Percentiles rank a stretch among this genome's conserved stretches.
Evolutionary conservation across 2,888 invertebrate species (phyloP).

Genomic region (Euzophera pinguis): DNA sequence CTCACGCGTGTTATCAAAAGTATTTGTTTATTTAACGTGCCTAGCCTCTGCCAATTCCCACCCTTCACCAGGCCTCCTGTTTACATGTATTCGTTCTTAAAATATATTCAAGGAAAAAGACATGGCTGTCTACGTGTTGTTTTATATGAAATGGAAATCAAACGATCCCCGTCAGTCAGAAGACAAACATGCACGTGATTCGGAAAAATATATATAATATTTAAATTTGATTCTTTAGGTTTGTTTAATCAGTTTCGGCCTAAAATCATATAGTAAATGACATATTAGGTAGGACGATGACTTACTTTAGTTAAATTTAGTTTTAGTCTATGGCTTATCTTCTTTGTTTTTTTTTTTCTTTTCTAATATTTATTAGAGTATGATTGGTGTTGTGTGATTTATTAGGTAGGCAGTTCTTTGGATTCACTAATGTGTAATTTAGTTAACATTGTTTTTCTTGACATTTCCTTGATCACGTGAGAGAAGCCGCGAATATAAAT

Average conservation of each 20-base stretch:
- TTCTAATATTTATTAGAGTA: no score
- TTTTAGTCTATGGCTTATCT: no score
- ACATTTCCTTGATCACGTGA: no score
- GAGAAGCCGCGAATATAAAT: no score
- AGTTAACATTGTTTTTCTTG: no score
- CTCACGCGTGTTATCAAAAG: background rate
- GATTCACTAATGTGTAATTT: no score
- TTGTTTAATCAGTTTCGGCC: background rate
- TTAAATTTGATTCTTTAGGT: background rate
- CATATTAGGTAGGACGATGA: background rate
- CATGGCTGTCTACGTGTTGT: background rate
- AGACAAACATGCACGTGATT: background rate
- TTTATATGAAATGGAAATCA: background rate
- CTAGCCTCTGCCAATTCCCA: background rate
- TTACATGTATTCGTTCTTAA: background rate
- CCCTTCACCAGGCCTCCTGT: slow-evolving; percentile 3
- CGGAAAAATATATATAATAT: background rate
- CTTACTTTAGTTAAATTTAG: no score
- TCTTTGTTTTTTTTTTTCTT: no score
- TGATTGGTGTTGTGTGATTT: no score
- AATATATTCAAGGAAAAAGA: background rate
- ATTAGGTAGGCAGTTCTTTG: no score
- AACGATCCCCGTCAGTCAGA: background rate
- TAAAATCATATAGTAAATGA: background rate
- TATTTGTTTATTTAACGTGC: background rate